phyloP scores from a whole-genome alignment of 2,888 invertebrate genomes.

The Anoncus sp. region DNA sequence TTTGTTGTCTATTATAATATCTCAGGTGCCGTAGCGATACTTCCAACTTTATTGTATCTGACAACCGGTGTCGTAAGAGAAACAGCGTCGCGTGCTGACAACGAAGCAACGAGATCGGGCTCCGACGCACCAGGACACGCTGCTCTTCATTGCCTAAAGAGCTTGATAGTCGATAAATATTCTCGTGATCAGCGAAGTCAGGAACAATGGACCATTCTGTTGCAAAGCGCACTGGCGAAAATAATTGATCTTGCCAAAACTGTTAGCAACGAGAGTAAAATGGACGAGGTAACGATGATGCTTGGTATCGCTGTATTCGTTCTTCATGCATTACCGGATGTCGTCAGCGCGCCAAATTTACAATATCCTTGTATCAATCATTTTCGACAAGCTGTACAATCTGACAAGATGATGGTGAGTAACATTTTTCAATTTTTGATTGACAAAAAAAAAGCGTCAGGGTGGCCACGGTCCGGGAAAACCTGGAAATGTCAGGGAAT shows the following conservation, averaged over 20 bases:
- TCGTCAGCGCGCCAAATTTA: constrained; percentile 91
- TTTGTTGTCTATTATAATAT: too few relatives aligned
- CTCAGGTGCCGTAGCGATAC: constrained; percentile 91
- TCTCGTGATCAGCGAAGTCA: constrained; percentile 86
- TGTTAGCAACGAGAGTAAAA: constrained; percentile 89
- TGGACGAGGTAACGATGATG: constrained; percentile 94
- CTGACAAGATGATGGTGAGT: constrained; percentile 86
- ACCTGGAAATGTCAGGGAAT: too few relatives aligned
- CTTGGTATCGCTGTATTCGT: constrained; percentile 95
- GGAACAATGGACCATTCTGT: constrained; percentile 90
- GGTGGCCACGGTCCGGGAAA: too few relatives aligned
- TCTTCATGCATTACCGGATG: constrained; percentile 91
- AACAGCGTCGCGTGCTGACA: constrained; percentile 87
- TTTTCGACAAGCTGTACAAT: constrained; percentile 92
- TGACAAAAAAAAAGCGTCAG: too few relatives aligned
- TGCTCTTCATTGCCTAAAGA: constrained; percentile 90
- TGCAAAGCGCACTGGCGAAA: constrained; percentile 95
- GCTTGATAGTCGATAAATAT: constrained; percentile 87
- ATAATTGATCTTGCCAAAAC: constrained; percentile 96
- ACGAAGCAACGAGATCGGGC: constrained; percentile 86
- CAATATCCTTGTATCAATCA: constrained; percentile 97
- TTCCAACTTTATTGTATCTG: constrained; percentile 97
- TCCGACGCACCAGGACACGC: constrained; percentile 90
- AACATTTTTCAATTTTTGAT: background rate
- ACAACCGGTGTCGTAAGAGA: constrained; percentile 95